Percentiles rank a stretch among this genome's conserved stretches.
Evolutionary conservation across 2,113 vertebrate species (phyloP).

Genomic region (Nibea coibor): DNA sequence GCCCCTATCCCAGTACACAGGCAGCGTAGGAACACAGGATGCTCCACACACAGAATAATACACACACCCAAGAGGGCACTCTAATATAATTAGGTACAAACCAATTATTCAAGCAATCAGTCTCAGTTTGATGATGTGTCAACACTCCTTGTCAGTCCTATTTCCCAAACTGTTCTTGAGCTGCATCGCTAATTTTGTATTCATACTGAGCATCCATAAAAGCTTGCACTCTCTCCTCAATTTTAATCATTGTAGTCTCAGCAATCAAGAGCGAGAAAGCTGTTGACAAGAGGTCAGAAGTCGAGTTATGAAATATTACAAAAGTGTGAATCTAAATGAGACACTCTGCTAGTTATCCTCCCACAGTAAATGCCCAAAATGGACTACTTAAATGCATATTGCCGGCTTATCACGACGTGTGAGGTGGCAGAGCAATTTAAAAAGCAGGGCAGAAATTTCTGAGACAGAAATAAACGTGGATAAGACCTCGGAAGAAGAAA

Average conservation of each 20-base stretch:
- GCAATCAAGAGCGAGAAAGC: slow-evolving; percentile 54
- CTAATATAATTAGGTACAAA: slow-evolving; percentile 81
- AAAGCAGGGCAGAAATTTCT: slow-evolving; percentile 21
- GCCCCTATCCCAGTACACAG: slow-evolving; percentile 40
- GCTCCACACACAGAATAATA: slow-evolving; percentile 65
- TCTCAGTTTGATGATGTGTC: slow-evolving; percentile 82
- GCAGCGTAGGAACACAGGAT: slow-evolving; percentile 37
- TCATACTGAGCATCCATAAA: slow-evolving; percentile 63
- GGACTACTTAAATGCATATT: slow-evolving; percentile 52
- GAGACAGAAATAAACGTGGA: slow-evolving; percentile 36
- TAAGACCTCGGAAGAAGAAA: slow-evolving; percentile 29
- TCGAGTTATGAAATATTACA: slow-evolving; percentile 63
- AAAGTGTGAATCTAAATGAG: slow-evolving; percentile 68
- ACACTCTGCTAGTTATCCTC: slow-evolving; percentile 56
- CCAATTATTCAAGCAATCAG: slow-evolving; percentile 82
- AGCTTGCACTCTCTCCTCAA: slow-evolving; percentile 54
- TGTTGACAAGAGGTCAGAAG: slow-evolving; percentile 71
- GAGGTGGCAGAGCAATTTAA: slow-evolving; percentile 56
- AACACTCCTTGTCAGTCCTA: slow-evolving; percentile 75
- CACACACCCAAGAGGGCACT: slow-evolving; percentile 71
- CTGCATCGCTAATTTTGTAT: slow-evolving; percentile 70
- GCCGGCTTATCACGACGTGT: slow-evolving; percentile 20
- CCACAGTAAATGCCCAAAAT: slow-evolving; percentile 59
- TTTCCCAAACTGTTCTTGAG: slow-evolving; percentile 76
- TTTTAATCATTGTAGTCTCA: slow-evolving; percentile 59